Evolutionary conservation across 2,888 invertebrate species (phyloP).

Genomic region (Uloborus plumipes): DNA sequence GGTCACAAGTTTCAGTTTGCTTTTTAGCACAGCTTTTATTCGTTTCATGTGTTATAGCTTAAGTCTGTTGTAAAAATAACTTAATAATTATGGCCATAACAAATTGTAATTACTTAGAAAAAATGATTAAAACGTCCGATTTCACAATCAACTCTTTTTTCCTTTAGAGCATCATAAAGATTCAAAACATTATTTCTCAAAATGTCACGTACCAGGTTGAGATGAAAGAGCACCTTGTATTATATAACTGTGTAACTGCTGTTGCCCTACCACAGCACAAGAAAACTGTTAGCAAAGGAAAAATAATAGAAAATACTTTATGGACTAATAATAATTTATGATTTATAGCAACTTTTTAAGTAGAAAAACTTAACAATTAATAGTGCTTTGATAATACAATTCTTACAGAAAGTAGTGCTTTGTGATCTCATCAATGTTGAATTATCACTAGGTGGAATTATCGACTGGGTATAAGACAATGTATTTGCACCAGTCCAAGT

Average conservation of each 20-base stretch:
- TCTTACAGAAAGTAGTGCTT: constrained; percentile 78
- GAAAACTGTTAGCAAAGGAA: background rate
- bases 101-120: no score
- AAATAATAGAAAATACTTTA: background rate
- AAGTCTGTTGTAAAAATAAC: no score
- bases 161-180: no score
- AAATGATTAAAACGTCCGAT: no score
- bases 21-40: no score
- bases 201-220: constrained; percentile 74
- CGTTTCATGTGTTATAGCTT: no score
- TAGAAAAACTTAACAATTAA: background rate
- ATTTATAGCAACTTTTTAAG: background rate
- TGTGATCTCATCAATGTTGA: constrained; percentile 73
- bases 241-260: constrained; percentile 68
- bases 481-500: constrained; percentile 90
- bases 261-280: constrained; percentile 67
- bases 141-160: no score
- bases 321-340: no score
- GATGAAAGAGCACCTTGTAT: constrained; percentile 77
- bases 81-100: no score
- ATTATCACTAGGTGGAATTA: constrained; percentile 78
- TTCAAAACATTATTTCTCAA: no score
- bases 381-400: background rate
- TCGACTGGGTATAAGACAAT: constrained; percentile 90
- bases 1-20: no score